Base-by-base conservation (phyloP, 2,797 vertebrate species). In the Aeoliscus strigatus region DNA sequence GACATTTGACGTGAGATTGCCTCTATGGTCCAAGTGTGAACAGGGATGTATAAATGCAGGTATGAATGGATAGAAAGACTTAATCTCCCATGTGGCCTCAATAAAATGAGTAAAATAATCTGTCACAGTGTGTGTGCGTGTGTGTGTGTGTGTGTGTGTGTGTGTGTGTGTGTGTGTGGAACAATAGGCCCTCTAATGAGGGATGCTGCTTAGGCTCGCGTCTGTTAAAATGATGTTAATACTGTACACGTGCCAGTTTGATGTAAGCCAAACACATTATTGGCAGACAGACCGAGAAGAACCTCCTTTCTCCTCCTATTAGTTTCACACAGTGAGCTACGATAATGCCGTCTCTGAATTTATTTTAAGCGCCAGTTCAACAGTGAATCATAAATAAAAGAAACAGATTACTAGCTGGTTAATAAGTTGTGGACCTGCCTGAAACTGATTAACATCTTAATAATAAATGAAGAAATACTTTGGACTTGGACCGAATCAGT, bases 171-270 rank as follows among this genome's bases (percentile, higher is more conserved):
- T 39, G 34, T 35, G 8, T 26, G 12, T 39, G 66, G 75, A 87
- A 88, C 86, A 89, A 86, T 79, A 60, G 75, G 31, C 39, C 60
- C 66, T 71, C 65, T 85, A 86, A 88, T 85, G 69, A 77, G 54
- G 23, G 59, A 49, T 60, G 66, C 67, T 35, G 41, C 14, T 47
- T 39, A 30, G 55, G 51, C 70, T 59, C 2, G 17, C 14, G 57
- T 70, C 60, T 60, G 79, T 66, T 76, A 64, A 23, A 57, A 75
- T 83, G 69, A 84, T 76, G 71, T 55, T 80, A 82, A 84, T 81
- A 71, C 74, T 79, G 66, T 76, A 75, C 74, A 29, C 53, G 75
- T 86, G 85, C 74, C 81, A 12, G 44, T 42, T 24, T 5, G 16
- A 54, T 31, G 11, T 11, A 60, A 60, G 27, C 28, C 62, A 48